These are phyloP conservation scores for Dipodomys stephensi DNA, from an alignment of 2,113 vertebrate species.

Conservation along the genomic window DNA sequence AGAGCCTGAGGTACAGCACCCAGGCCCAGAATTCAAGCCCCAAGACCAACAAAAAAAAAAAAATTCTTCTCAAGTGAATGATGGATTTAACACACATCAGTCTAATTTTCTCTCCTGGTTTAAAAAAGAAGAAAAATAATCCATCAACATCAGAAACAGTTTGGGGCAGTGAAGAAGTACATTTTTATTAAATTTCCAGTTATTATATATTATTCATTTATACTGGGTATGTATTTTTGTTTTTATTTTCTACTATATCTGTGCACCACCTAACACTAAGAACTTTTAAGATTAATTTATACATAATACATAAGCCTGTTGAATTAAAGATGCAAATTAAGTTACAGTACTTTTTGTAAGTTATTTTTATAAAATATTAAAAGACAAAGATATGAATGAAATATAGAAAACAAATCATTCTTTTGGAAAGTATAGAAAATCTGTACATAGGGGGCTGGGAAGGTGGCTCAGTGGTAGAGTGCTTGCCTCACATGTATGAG, in stretches of 20 bases:
- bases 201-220: slow-evolving; percentile 17
- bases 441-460: too few relatives aligned
- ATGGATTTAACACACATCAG: slow-evolving; percentile 1
- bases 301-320: neutral
- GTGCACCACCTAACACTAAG: neutral
- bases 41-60: neutral
- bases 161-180: neutral
- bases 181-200: slow-evolving; percentile 23
- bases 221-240: neutral
- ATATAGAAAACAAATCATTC: neutral
- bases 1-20: too few relatives aligned
- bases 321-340: slow-evolving; percentile 5
- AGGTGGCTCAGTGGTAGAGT: too few relatives aligned
- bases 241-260: slow-evolving; percentile 52
- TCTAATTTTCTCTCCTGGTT: slow-evolving; percentile 46
- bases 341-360: neutral
- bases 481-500: too few relatives aligned
- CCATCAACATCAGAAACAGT: neutral
- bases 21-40: too few relatives aligned
- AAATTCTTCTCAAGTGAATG: slow-evolving; percentile 22
- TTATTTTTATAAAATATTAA: slow-evolving; percentile 24
- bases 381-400: neutral
- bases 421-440: neutral
- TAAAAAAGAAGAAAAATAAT: neutral
- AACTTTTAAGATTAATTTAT: slow-evolving; percentile 10